A percentile compares a stretch with the other conserved stretches of the same genome.
Evolutionary conservation across 2,888 invertebrate species (phyloP).

Genomic region (Cheilosia urbana): DNA sequence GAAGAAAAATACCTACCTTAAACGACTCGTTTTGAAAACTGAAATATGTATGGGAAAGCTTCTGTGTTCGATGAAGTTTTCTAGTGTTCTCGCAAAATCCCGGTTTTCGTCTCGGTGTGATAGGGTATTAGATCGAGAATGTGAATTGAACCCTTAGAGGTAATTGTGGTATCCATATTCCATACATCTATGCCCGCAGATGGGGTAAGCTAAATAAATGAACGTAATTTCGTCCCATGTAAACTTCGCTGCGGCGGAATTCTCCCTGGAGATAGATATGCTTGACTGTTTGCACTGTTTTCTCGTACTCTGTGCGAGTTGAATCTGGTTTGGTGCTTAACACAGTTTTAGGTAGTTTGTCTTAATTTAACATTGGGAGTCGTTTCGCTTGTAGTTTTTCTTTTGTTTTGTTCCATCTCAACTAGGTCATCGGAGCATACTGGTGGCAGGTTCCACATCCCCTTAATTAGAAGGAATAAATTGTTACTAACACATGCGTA

Average conservation of each 20-base stretch:
- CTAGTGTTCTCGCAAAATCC: too few species aligned
- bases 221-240: constrained; percentile 56
- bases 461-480: background rate
- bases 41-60: too few species aligned
- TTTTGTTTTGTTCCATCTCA: constrained; percentile 5
- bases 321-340: constrained; percentile 44
- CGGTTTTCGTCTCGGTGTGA: too few species aligned
- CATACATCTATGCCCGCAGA: constrained; percentile 5
- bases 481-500: background rate
- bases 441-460: background rate
- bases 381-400: constrained; percentile 40
- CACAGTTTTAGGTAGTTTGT: constrained; percentile 46
- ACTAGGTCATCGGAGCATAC: constrained; percentile 13
- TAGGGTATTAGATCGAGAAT: constrained; percentile 40
- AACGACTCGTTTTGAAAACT: too few species aligned
- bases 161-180: constrained; percentile 30
- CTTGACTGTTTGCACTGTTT: background rate
- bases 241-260: constrained; percentile 32
- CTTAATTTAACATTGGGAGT: constrained; percentile 42
- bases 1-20: too few species aligned
- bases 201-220: constrained; percentile 58
- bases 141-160: constrained; percentile 42
- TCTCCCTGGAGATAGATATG: constrained; percentile 38
- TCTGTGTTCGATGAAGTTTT: too few species aligned
- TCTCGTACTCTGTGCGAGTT: background rate